Conservation (phyloP, 2,888 invertebrate genomes). For the Hypomecis punctinalis region DNA sequence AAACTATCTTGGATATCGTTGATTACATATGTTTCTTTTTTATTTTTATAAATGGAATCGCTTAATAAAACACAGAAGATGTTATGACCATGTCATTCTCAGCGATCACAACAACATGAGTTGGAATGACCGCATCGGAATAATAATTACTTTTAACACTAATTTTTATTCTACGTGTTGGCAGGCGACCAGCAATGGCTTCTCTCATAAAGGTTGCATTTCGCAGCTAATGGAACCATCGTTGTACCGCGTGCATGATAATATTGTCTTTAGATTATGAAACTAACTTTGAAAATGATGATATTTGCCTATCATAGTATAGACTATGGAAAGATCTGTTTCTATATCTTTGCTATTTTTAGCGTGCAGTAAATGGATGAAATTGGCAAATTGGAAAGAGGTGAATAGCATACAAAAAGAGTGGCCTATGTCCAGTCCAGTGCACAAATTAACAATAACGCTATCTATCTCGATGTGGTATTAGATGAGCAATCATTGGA, state of each 20-base stretch:
- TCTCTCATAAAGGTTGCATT: conserved; percentile 10
- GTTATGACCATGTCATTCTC: conserved; percentile 4
- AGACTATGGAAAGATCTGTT: neutral
- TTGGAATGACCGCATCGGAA: conserved; percentile 4
- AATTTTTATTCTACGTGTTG: neutral
- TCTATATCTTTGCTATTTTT: no score
- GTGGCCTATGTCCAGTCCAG: no score
- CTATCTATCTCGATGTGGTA: no score
- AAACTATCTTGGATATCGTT: no score
- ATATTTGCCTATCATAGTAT: neutral
- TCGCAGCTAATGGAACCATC: conserved; percentile 6
- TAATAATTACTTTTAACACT: conserved; percentile 2
- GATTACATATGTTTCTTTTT: no score
- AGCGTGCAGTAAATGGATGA: no score
- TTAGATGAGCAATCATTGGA: no score
- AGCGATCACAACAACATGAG: neutral
- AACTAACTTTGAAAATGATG: conserved; percentile 1
- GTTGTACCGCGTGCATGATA: neutral
- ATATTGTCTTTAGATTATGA: conserved; percentile 9
- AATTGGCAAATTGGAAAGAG: no score
- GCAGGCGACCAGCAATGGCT: conserved; percentile 7
- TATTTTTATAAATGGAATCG: no score
- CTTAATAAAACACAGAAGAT: neutral
- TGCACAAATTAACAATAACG: no score
- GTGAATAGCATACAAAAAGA: no score